Percentiles rank a stretch among this genome's conserved stretches.
Evolutionary conservation across 2,113 vertebrate genomes (phyloP).

Genomic region (Calyptomena viridis): DNA sequence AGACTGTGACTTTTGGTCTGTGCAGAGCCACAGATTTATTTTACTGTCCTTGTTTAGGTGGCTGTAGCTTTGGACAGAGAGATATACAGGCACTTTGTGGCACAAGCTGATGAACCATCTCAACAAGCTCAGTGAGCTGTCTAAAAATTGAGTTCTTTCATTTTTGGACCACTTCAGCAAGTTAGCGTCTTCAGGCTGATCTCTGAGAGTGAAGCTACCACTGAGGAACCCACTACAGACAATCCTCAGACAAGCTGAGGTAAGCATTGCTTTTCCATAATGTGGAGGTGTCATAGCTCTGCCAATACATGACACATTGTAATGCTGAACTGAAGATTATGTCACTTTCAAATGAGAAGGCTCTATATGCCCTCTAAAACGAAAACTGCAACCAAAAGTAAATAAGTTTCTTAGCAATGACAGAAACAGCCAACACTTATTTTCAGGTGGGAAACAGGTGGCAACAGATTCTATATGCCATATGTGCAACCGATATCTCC

Average conservation of each 20-base stretch:
- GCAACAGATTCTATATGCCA: neutral
- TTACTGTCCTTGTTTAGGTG: neutral
- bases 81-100: neutral
- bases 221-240: neutral
- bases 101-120: neutral
- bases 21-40: neutral
- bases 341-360: neutral
- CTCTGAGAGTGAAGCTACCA: neutral
- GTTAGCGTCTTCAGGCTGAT: neutral
- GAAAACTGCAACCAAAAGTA: neutral
- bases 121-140: neutral
- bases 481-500: neutral
- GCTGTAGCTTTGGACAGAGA: neutral
- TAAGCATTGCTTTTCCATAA: neutral
- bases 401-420: neutral
- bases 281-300: neutral
- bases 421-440: neutral
- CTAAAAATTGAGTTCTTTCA: neutral
- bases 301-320: neutral
- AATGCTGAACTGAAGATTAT: neutral
- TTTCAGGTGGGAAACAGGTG: neutral
- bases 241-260: neutral
- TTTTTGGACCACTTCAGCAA: neutral
- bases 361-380: neutral
- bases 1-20: neutral